Conservation (phyloP, 2,113 vertebrate species). For the Pseudorasbora parva region DNA sequence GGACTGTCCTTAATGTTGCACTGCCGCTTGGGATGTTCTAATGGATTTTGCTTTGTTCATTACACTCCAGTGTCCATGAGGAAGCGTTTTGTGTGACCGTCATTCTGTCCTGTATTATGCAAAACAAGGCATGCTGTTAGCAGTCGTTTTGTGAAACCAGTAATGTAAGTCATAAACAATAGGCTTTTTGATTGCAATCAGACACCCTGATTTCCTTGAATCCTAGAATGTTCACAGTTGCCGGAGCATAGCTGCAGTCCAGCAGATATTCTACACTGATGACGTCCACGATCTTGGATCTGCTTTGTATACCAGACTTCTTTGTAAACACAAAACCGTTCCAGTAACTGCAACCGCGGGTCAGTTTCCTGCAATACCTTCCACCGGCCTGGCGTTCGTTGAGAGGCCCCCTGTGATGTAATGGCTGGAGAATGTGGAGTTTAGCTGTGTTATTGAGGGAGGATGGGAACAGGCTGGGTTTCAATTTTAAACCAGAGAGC, state of each 20-base stretch:
- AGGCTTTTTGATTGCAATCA: neutral
- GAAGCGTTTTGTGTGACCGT: neutral
- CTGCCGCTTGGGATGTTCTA: slow-evolving; percentile 18
- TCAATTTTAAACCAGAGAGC: slow-evolving; percentile 5
- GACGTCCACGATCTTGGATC: neutral
- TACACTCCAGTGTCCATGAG: neutral
- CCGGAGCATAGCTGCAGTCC: neutral
- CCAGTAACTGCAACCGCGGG: slow-evolving; percentile 16
- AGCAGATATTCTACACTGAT: neutral
- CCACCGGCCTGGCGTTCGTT: neutral
- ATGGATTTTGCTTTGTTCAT: slow-evolving; percentile 34
- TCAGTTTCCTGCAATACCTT: slow-evolving; percentile 3
- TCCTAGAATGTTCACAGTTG: neutral
- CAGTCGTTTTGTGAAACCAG: neutral
- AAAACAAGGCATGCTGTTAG: neutral
- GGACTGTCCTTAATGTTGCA: neutral
- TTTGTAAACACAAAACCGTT: neutral
- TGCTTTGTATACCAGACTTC: neutral
- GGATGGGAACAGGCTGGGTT: neutral
- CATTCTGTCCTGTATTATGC: neutral
- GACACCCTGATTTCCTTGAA: neutral
- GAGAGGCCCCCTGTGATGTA: slow-evolving; percentile 24
- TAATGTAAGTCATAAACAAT: slow-evolving; percentile 9
- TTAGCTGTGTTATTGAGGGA: slow-evolving; percentile 13
- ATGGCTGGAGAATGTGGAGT: slow-evolving; percentile 35